phyloP scores from a whole-genome alignment of 2,888 invertebrate species.

The Sclerodermus sp. region DNA sequence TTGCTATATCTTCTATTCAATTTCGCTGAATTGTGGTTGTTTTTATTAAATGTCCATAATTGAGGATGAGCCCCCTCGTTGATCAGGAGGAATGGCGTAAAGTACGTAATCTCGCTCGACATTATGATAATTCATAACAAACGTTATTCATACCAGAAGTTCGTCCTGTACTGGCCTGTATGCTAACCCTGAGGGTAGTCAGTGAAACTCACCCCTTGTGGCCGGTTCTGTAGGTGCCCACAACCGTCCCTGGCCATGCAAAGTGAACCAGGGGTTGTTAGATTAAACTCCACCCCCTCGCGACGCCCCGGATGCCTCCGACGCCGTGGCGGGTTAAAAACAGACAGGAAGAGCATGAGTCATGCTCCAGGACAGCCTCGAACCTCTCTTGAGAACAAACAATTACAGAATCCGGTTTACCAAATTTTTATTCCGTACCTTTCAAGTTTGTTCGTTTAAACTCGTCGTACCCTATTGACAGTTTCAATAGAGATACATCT shows the following conservation, averaged over 20 bases:
- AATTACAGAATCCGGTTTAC: slow-evolving; percentile 14
- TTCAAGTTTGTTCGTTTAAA: too few species aligned
- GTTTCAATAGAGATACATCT: too few species aligned
- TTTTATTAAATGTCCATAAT: too few species aligned
- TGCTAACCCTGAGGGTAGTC: slow-evolving; percentile 29
- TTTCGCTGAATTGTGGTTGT: too few species aligned
- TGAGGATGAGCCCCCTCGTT: too few species aligned
- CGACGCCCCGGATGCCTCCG: slow-evolving; percentile 48
- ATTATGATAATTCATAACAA: slow-evolving; percentile 30
- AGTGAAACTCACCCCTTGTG: slow-evolving; percentile 46
- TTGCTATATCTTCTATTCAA: too few species aligned
- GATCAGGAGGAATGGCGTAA: too few species aligned
- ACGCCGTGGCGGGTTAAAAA: slow-evolving; percentile 51
- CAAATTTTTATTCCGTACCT: too few species aligned
- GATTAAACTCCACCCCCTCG: slow-evolving; percentile 54
- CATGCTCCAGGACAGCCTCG: slow-evolving; percentile 36
- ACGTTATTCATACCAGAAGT: slow-evolving; percentile 43
- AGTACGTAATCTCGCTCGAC: too few species aligned
- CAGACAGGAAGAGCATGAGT: slow-evolving; percentile 50
- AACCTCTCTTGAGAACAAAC: slow-evolving; percentile 29
- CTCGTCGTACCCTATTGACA: too few species aligned
- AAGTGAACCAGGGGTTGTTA: slow-evolving; percentile 53
- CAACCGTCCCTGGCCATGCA: slow-evolving; percentile 44
- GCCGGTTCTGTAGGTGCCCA: slow-evolving; percentile 31
- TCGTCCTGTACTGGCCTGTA: slow-evolving; percentile 33